phyloP scores from a whole-genome alignment of 1,140 invertebrate species.

The Caenorhabditis latens region DNA sequence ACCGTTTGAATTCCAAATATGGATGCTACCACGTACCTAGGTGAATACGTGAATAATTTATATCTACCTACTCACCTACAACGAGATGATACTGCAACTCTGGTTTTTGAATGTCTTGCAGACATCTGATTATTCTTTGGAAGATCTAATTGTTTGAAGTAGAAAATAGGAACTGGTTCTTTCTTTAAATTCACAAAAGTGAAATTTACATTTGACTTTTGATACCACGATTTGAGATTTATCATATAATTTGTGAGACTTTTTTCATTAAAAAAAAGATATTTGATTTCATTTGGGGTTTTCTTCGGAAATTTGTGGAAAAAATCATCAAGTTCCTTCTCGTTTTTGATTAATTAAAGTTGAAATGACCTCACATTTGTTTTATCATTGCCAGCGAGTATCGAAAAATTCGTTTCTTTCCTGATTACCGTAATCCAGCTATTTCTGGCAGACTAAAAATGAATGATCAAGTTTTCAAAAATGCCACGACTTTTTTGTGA shows the following conservation, averaged over 20 bases:
- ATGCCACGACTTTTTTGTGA: background rate
- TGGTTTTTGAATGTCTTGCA: background rate
- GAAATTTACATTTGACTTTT: too few species aligned
- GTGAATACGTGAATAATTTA: conserved; percentile 39
- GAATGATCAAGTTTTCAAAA: background rate
- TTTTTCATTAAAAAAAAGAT: too few species aligned
- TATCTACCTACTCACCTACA: background rate
- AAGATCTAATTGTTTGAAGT: too few species aligned
- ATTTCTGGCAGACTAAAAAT: background rate
- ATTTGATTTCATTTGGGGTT: too few species aligned
- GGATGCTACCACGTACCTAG: background rate
- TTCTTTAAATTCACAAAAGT: too few species aligned
- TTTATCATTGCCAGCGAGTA: background rate
- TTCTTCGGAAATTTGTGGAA: background rate
- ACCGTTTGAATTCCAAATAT: background rate
- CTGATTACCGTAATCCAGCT: background rate
- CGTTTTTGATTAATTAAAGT: too few species aligned
- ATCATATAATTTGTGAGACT: too few species aligned
- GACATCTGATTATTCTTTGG: background rate
- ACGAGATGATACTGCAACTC: too few species aligned
- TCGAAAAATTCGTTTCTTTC: too few species aligned
- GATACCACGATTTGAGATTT: too few species aligned
- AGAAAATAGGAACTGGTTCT: too few species aligned
- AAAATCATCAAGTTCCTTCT: too few species aligned
- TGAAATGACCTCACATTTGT: background rate